These are phyloP conservation scores for Augiades crinisus DNA, from an alignment of 2,888 invertebrate species.

Conservation along the genomic window DNA sequence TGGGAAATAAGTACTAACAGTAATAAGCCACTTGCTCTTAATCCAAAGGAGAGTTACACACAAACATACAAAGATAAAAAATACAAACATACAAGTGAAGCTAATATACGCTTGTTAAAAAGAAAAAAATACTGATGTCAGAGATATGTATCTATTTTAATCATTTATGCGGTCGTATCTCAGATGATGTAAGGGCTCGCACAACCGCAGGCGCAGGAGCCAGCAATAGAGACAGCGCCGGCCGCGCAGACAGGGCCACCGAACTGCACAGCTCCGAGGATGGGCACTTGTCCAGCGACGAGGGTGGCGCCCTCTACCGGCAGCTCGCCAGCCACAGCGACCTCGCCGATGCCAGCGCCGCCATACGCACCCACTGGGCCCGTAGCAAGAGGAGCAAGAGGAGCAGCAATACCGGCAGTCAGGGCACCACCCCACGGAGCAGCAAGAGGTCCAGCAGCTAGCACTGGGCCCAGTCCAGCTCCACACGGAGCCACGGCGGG, in stretches of 20 bases:
- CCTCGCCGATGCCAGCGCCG: conserved; percentile 38
- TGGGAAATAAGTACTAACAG: no score
- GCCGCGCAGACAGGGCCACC: conserved; percentile 36
- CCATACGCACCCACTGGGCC: conserved; percentile 31
- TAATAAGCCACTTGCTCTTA: no score
- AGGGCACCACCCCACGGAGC: conserved; percentile 32
- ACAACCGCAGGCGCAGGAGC: conserved; percentile 36
- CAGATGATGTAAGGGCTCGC: no score
- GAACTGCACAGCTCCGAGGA: conserved; percentile 39
- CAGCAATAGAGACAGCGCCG: conserved; percentile 37
- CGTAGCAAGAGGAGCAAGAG: conserved; percentile 16
- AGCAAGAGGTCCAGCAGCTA: conserved; percentile 4
- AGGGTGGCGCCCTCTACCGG: conserved; percentile 40
- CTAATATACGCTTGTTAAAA: no score
- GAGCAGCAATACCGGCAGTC: not conserved
- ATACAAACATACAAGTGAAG: no score
- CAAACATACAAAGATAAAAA: no score
- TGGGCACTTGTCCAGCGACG: conserved; percentile 37
- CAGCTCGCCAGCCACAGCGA: conserved; percentile 39
- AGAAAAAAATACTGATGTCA: no score
- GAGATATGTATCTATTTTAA: not conserved
- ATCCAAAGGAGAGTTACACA: no score
- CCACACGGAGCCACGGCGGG: conserved; percentile 14
- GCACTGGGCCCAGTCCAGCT: conserved; percentile 26
- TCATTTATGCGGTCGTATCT: no score